phyloP scores from a whole-genome alignment of 2,113 vertebrate species.

The Ramphastos sulfuratus region DNA sequence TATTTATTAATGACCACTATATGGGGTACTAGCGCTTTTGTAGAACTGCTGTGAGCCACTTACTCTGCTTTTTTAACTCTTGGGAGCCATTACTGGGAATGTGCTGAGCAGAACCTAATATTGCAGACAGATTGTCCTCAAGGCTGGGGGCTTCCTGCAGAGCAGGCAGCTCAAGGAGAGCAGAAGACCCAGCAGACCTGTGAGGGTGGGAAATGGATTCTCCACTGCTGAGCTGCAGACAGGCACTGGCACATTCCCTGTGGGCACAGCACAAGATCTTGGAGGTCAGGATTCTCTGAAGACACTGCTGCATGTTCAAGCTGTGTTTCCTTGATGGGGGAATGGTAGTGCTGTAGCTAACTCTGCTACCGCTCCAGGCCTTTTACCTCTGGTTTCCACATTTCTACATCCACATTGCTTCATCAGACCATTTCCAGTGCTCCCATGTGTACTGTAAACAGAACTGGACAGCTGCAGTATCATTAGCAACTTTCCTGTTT shows the following conservation, averaged over 20 bases:
- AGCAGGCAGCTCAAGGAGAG: not conserved
- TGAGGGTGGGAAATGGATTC: not conserved
- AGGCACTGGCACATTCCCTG: not conserved
- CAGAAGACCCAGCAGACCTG: not conserved
- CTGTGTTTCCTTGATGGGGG: rapidly evolving
- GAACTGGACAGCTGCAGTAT: not conserved
- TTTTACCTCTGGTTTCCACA: not conserved
- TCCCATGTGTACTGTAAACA: not conserved
- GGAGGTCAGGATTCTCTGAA: not conserved
- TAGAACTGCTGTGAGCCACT: not conserved
- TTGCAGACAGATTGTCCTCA: not conserved
- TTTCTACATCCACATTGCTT: not conserved
- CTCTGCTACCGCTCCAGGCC: not conserved
- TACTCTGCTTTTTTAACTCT: not conserved
- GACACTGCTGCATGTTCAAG: not conserved
- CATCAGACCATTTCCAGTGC: not conserved
- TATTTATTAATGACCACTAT: not conserved
- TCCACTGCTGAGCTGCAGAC: rapidly evolving
- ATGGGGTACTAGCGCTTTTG: not conserved
- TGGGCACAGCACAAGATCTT: not conserved
- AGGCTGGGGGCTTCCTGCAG: rapidly evolving
- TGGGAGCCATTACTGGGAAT: not conserved
- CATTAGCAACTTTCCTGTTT: not conserved
- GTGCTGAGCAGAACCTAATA: too few relatives aligned
- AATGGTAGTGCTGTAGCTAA: not conserved